Percentiles rank a stretch among this genome's conserved stretches.
Conservation (phyloP, 2,113 vertebrate genomes). For the Morone saxatilis region DNA sequence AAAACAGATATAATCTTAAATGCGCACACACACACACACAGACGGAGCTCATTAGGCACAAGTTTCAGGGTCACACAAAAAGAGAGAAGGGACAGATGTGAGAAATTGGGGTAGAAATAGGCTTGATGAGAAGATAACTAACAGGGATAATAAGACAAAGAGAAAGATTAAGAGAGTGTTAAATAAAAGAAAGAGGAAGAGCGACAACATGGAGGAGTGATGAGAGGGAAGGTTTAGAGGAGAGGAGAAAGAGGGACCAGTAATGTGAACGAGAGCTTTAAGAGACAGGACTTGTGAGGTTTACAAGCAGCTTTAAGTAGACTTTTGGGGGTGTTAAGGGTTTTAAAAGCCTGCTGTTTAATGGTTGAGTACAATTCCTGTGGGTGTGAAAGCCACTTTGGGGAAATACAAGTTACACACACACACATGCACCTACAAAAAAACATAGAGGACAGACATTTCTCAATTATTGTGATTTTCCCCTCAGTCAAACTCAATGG, state of each 20-base stretch:
- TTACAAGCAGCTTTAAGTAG: conserved; percentile 45
- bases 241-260: neutral
- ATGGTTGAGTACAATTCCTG: conserved; percentile 24
- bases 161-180: conserved; percentile 25
- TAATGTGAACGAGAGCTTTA: conserved; percentile 11
- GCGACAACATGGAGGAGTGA: neutral
- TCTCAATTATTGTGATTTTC: neutral
- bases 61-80: conserved; percentile 55
- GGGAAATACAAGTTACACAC: neutral
- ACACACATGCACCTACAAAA: neutral
- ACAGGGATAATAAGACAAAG: conserved; percentile 38
- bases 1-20: conserved; percentile 32
- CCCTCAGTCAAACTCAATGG: neutral
- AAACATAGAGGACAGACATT: neutral
- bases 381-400: conserved; percentile 38
- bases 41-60: conserved; percentile 54
- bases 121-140: conserved; percentile 58
- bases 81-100: conserved; percentile 41
- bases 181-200: conserved; percentile 13
- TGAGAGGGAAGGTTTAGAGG: conserved; percentile 6
- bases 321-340: conserved; percentile 33
- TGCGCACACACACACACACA: conserved; percentile 15
- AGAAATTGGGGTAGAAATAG: conserved; percentile 37
- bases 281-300: conserved; percentile 44
- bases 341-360: conserved; percentile 54